Evolutionary conservation across 2,797 vertebrate species (phyloP), one percentile per base, ranked within the genome.

Genomic region (Schizopygopsis malacanthus): DNA sequence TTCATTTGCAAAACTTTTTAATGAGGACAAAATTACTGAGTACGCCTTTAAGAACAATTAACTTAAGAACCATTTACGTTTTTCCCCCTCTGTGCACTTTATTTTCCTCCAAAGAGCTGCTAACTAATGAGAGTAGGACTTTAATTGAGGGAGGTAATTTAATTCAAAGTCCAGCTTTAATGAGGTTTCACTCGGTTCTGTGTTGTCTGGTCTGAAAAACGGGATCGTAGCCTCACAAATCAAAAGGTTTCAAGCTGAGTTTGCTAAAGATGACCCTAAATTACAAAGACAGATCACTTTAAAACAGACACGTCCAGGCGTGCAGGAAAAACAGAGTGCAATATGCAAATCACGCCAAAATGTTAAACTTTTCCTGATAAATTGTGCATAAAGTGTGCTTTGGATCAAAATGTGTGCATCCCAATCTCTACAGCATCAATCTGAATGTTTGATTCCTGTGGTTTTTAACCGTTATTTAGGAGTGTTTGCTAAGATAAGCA

Each of bases 101-200:
- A 50, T 47, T 86, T 85, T 54, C 25, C 69, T 33, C 71, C 6
- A 63, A 39, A 73, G 72, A 84, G 81, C 70, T 65, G 65, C 39
- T 47, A 69, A 84, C 86, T 87, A 89, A 79, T 86, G 59, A 84
- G 80, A 76, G 56, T 20, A 28, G 10, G 76, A 83, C 54, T 84
- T 86, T 79, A 79, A 84, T 78, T 70, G 56, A 84, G 67, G 61
- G 50, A 69, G 39, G 25, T 67, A 0, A 87, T 84, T 79, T 47
- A 50, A 79, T 71, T 85, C 41, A 65, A 73, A 25, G 59, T 76
- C 59, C 61, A 41, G 28, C 41, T 13, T 18, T 82, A 43, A 73
- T 65, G 75, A 50, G 16, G 54, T 77, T 76, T 70, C n/a, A 47
- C 65, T 84, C 73, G 61, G 28, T 39, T 56, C 63, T 28, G 22